Conservation (phyloP, 2,797 vertebrate genomes). For the Chaetophractus vellerosus region DNA sequence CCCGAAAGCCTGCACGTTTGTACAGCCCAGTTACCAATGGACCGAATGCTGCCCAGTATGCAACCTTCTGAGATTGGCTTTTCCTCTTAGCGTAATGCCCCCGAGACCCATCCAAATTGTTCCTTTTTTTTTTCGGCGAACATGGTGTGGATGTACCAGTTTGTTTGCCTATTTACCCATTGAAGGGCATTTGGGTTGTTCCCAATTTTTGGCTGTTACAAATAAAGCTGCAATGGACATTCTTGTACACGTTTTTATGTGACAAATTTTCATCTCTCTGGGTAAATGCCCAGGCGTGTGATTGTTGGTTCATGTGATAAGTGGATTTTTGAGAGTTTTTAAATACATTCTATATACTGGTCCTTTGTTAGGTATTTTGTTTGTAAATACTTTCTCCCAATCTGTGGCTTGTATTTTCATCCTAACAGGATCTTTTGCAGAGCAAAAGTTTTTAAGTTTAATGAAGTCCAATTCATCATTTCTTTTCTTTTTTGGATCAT, state of each 20-base stretch:
- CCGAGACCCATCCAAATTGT: not conserved
- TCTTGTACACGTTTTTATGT: not conserved
- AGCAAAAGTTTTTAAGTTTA: conserved; percentile 44
- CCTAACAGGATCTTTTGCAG: not conserved
- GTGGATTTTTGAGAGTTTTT: conserved; percentile 10
- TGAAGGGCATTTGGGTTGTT: conserved; percentile 12
- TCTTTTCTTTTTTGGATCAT: conserved; percentile 30
- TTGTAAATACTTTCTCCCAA: conserved; percentile 15
- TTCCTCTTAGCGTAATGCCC: not conserved
- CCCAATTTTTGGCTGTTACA: not conserved
- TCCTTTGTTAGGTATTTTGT: conserved; percentile 29
- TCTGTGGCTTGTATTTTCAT: conserved; percentile 32
- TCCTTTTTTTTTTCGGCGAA: not conserved
- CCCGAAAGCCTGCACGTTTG: conserved; percentile 93
- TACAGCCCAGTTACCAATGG: conserved; percentile 90
- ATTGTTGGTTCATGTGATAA: not conserved
- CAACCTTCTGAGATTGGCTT: not conserved
- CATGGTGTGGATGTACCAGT: not conserved
- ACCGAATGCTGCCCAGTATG: conserved; percentile 81
- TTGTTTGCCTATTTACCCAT: not conserved
- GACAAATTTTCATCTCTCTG: conserved; percentile 48
- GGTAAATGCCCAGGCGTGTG: not conserved
- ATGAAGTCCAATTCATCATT: conserved; percentile 22
- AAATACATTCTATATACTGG: not conserved
- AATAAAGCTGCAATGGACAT: not conserved